Evolutionary conservation across 2,888 invertebrate genomes (phyloP).

Genomic region (Oligia strigilis): DNA sequence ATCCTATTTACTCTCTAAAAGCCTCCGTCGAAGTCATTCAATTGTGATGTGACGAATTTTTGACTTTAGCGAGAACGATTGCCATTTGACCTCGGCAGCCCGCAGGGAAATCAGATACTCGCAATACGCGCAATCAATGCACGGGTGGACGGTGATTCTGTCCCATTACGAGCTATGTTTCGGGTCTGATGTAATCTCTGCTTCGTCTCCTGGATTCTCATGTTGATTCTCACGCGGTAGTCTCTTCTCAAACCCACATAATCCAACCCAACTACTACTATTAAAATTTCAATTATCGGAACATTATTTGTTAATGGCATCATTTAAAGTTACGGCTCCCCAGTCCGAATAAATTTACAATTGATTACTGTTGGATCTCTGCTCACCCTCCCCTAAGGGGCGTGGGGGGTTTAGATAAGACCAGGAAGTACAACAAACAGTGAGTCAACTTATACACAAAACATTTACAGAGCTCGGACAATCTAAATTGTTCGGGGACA

Average conservation of each 20-base stretch:
- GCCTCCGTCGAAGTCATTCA: slow-evolving; percentile 31
- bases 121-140: slow-evolving; percentile 58
- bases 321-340: slow-evolving; percentile 17
- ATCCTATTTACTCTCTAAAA: slow-evolving; percentile 32
- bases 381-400: slow-evolving; percentile 13
- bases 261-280: slow-evolving; percentile 1
- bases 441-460: slow-evolving; percentile 54
- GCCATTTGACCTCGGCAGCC: slow-evolving; percentile 55
- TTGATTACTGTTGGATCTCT: slow-evolving; percentile 35
- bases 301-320: slow-evolving; percentile 40
- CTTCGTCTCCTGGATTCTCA: background rate
- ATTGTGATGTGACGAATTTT: slow-evolving; percentile 49
- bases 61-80: slow-evolving; percentile 32
- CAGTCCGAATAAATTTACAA: slow-evolving; percentile 37
- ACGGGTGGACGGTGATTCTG: slow-evolving; percentile 25
- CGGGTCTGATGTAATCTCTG: slow-evolving; percentile 8
- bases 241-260: slow-evolving; percentile 13
- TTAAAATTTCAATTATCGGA: slow-evolving; percentile 12
- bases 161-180: slow-evolving; percentile 29
- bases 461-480: slow-evolving; percentile 46
- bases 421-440: slow-evolving; percentile 51
- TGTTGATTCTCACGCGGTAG: background rate
- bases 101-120: slow-evolving; percentile 61
- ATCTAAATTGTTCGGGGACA: slow-evolving; percentile 52
- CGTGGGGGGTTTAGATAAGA: slow-evolving; percentile 24